A percentile compares a stretch with the other conserved stretches of the same genome.
Evolutionary conservation across 1,140 invertebrate species (phyloP).

Genomic region (Scaptomyza graminum): DNA sequence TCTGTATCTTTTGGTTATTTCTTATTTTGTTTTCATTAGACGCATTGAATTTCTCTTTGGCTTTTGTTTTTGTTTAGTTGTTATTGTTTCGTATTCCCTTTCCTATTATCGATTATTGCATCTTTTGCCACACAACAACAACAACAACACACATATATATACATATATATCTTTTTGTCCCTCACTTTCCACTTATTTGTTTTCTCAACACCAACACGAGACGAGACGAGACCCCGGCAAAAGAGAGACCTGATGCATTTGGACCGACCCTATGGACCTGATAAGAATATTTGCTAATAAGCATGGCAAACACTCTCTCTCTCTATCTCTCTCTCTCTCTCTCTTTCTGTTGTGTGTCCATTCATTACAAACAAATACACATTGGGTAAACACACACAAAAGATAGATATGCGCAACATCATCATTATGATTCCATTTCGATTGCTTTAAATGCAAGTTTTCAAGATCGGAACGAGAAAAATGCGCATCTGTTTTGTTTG

Average conservation of each 20-base stretch:
- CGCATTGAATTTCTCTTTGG: conserved; percentile 63
- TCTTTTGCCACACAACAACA: conserved; percentile 41
- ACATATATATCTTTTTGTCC: conserved; percentile 13
- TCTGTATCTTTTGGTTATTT: conserved; percentile 33
- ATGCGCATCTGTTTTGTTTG: conserved; percentile 15
- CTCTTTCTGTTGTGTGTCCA: conserved; percentile 23
- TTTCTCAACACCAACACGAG: conserved; percentile 63
- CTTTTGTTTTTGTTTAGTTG: conserved; percentile 28
- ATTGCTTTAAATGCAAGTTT: conserved; percentile 3
- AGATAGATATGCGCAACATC: conserved; percentile 17
- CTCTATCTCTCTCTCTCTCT: neutral
- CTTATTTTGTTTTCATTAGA: conserved; percentile 54
- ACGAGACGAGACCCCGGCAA: conserved; percentile 45
- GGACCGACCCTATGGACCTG: conserved; percentile 17
- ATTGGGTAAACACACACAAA: neutral
- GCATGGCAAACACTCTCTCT: conserved; percentile 52
- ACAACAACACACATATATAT: conserved; percentile 18
- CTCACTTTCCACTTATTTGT: conserved; percentile 47
- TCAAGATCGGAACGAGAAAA: conserved; percentile 3
- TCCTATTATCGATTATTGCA: conserved; percentile 75
- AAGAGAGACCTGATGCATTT: conserved; percentile 19
- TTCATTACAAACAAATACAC: conserved; percentile 26
- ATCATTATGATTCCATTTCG: conserved; percentile 45
- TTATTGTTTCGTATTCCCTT: conserved; percentile 41
- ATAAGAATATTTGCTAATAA: conserved; percentile 80